phyloP scores from a whole-genome alignment of 2,113 vertebrate species.

The Climacteris rufus region DNA sequence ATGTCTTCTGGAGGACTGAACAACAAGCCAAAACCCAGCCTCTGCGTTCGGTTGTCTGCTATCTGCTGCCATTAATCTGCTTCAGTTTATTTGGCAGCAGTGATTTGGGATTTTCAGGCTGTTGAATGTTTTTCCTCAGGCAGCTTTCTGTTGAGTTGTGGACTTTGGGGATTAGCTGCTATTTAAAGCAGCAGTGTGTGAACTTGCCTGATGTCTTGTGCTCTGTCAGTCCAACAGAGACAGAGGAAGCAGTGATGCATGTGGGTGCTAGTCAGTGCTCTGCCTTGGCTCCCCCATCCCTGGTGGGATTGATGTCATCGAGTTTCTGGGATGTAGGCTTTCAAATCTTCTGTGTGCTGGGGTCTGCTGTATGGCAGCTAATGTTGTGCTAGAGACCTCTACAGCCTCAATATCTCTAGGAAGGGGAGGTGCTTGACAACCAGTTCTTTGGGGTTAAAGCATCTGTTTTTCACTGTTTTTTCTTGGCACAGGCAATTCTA shows the following conservation, averaged over 20 bases:
- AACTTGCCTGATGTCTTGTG: neutral
- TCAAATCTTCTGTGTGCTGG: neutral
- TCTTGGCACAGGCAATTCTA: neutral
- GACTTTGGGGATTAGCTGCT: neutral
- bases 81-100: neutral
- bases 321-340: neutral
- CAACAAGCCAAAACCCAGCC: neutral
- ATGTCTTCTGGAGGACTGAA: neutral
- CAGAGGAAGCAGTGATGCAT: neutral
- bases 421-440: neutral
- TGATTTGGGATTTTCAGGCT: neutral
- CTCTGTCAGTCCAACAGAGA: neutral
- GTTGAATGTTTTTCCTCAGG: neutral
- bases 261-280: neutral
- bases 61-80: neutral
- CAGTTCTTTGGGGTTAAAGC: neutral
- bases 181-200: neutral
- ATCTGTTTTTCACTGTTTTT: neutral
- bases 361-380: neutral
- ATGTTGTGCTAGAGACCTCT: neutral
- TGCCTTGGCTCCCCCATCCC: neutral
- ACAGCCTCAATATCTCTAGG: accelerated
- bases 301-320: accelerated
- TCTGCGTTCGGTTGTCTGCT: accelerated
- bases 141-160: neutral